Evolutionary conservation across 1,140 invertebrate species (phyloP), one percentile per base, ranked within the genome.

Genomic region (Geopemphigus sp.): DNA sequence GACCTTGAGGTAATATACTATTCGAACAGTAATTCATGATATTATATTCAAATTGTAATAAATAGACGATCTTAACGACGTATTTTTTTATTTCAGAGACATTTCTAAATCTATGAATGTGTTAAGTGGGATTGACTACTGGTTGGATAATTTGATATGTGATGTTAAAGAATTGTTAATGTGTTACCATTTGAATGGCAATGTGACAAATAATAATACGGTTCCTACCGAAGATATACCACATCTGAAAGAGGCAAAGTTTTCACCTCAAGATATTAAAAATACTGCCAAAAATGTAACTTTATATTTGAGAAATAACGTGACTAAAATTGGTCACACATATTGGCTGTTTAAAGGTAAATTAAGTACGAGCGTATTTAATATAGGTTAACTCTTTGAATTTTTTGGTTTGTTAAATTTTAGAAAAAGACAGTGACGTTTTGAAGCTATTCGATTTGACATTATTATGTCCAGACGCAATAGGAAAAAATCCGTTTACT

Each of bases 131-230:
- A 93, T 98, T n/a, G 95, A 98, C 86, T 97, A 97, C 84, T 98
- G 96, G 95, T 85, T 98, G 1, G 95, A 98, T 84, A 97, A 98
- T 68, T 86, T 97, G 0, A 97, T 98, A 95, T 97, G 95, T 81
- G 96, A 97, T 84, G 95, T 98, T 1, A 95, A 95, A 1, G 95
- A 97, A 86, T 92, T 97, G 0, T 90, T 96, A 0, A 97, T 98
- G 95, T 97, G 95, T 83, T 94, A 92, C 85, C 95, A 98, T 85
- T 84, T 96, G 53, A 92, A 96, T 86, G 96, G 95, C 0, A 95
- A 97, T 81, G 95, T 98, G 0, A 93, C 97, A 85, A 95, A 95
- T 85, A 97, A 98, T 85, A 95, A 97, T 84, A 87, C 96, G 0
- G 92, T 97, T 82, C 97, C 96, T 86, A 97, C 95, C 5, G 95